Evolutionary conservation across 1,140 invertebrate genomes (phyloP).

Genomic region (Calosoma granatense): DNA sequence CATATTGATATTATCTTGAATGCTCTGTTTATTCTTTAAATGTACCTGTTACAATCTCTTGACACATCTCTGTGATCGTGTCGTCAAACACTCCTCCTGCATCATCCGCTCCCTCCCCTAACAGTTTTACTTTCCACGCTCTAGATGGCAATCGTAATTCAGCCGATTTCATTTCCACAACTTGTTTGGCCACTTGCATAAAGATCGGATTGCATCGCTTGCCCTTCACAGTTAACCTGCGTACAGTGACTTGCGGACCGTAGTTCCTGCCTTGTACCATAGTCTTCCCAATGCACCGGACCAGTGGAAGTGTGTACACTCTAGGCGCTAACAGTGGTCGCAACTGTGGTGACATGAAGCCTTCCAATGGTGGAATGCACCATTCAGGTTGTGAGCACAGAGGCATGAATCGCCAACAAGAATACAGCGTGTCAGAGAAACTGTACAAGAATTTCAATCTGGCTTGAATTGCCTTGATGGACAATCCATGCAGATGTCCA

Average conservation of each 20-base stretch:
- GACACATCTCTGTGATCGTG: conserved; percentile 60
- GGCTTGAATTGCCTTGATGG: conserved; percentile 42
- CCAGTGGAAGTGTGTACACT: conserved; percentile 55
- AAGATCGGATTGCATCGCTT: conserved; percentile 47
- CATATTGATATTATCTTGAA: background rate
- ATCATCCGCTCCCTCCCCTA: conserved; percentile 61
- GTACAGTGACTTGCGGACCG: conserved; percentile 55
- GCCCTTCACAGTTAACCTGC: conserved; percentile 46
- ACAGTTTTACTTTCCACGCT: conserved; percentile 55
- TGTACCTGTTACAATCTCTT: conserved; percentile 37
- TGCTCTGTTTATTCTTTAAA: background rate
- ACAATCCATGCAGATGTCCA: conserved; percentile 39
- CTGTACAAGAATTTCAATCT: conserved; percentile 48
- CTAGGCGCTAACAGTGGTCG: conserved; percentile 45
- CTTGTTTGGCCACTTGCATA: conserved; percentile 52
- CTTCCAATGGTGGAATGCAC: conserved; percentile 32
- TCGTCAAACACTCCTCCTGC: conserved; percentile 62
- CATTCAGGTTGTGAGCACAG: conserved; percentile 37
- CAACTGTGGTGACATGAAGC: conserved; percentile 40
- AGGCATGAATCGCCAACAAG: conserved; percentile 51
- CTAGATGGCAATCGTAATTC: conserved; percentile 51
- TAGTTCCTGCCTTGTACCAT: conserved; percentile 60
- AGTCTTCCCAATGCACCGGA: conserved; percentile 50
- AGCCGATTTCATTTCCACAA: conserved; percentile 46
- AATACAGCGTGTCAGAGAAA: conserved; percentile 54